These are phyloP conservation scores for Siniperca chuatsi DNA, from an alignment of 2,113 vertebrate species.

Conservation along the genomic window DNA sequence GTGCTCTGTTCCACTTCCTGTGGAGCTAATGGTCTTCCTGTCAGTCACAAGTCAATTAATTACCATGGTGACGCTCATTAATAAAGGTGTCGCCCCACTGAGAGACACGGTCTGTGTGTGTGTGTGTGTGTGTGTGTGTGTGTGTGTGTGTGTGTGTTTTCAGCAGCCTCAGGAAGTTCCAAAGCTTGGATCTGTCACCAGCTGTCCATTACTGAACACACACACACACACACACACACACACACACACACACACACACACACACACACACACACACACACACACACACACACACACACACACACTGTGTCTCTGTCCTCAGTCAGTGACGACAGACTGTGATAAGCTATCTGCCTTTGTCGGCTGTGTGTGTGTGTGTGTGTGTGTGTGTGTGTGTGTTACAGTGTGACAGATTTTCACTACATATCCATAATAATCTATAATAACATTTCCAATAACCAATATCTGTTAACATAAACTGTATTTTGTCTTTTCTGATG, in stretches of 20 bases:
- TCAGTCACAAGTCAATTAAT: constrained; percentile 72
- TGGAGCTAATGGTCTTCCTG: constrained; percentile 69
- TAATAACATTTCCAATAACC: neutral
- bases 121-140: constrained; percentile 24
- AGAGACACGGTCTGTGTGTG: constrained; percentile 11
- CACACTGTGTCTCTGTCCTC: constrained; percentile 2
- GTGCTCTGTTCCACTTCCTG: constrained; percentile 67
- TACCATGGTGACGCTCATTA: constrained; percentile 62
- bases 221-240: constrained; percentile 18
- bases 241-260: constrained; percentile 12
- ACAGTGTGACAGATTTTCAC: neutral
- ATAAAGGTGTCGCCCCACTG: constrained; percentile 65
- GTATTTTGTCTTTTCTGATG: too few relatives aligned
- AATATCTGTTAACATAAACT: neutral
- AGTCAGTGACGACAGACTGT: constrained; percentile 30
- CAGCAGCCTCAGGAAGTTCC: constrained; percentile 42
- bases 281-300: constrained; percentile 14
- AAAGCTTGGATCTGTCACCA: constrained; percentile 58
- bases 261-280: constrained; percentile 11
- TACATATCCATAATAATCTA: neutral
- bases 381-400: neutral
- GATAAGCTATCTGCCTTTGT: constrained; percentile 41
- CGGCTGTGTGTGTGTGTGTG: neutral
- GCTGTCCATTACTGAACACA: constrained; percentile 51
- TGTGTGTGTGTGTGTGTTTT: constrained; percentile 19